phyloP scores from a whole-genome alignment of 2,888 invertebrate species.

The Drosophila cyrtoloma region DNA sequence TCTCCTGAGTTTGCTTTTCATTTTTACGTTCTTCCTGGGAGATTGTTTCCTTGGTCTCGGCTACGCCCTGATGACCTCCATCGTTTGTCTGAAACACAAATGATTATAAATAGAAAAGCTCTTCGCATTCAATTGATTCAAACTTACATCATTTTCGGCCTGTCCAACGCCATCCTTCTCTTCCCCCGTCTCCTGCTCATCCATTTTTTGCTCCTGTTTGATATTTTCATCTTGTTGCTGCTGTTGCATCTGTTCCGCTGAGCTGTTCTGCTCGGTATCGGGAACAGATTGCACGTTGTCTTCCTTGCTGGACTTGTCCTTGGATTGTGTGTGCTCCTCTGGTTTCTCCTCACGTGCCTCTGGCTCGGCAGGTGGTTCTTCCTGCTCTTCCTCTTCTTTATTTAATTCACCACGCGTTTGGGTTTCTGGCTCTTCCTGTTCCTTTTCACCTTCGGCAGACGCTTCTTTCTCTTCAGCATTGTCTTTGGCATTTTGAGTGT shows the following conservation, averaged over 20 bases:
- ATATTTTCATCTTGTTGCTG: constrained; percentile 84
- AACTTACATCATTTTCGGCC: constrained; percentile 88
- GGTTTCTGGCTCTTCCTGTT: constrained; percentile 86
- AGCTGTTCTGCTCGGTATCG: constrained; percentile 81
- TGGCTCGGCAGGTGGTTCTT: constrained; percentile 88
- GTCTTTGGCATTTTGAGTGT: constrained; percentile 82
- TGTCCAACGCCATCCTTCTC: constrained; percentile 90
- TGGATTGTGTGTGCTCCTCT: constrained; percentile 81
- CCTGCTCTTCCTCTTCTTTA: constrained; percentile 78
- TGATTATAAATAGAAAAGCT: background rate
- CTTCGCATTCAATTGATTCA: background rate
- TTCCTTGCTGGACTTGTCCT: constrained; percentile 84
- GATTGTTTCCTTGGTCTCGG: constrained; percentile 83
- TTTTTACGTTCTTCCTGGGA: constrained; percentile 84
- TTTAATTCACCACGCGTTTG: constrained; percentile 83
- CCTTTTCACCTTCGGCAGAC: constrained; percentile 86
- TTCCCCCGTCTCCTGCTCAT: constrained; percentile 87
- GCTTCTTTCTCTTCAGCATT: constrained; percentile 85
- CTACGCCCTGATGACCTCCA: constrained; percentile 89
- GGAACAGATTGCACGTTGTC: constrained; percentile 84
- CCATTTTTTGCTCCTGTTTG: constrained; percentile 86
- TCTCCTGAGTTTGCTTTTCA: constrained; percentile 86
- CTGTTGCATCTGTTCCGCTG: constrained; percentile 83
- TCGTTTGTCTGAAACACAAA: constrained; percentile 83
- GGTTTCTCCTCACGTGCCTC: constrained; percentile 84